phyloP scores from a whole-genome alignment of 1,140 invertebrate genomes.

The Pachypsylla venusta region DNA sequence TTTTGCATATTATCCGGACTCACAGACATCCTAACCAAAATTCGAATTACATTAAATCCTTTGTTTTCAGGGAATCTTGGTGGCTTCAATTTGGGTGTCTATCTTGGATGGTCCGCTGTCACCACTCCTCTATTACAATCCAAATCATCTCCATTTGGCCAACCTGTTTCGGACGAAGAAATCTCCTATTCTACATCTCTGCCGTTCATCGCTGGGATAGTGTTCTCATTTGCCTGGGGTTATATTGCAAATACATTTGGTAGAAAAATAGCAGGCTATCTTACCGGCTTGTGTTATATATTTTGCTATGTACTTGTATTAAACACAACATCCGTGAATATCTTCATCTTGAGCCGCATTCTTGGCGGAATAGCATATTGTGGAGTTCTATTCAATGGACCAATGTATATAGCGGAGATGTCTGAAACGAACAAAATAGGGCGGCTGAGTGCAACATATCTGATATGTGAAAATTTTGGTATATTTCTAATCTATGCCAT shows the following conservation, averaged over 20 bases:
- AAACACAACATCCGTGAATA: background rate
- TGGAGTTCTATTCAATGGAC: background rate
- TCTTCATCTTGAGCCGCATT: background rate
- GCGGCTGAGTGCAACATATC: background rate
- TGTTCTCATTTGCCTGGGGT: background rate
- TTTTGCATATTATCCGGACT: too few relatives aligned
- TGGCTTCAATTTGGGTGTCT: background rate
- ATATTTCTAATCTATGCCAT: background rate
- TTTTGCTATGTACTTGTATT: background rate
- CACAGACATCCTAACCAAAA: too few relatives aligned
- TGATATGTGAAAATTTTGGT: background rate
- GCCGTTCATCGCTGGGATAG: background rate
- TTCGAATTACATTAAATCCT: too few relatives aligned
- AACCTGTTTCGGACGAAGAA: background rate
- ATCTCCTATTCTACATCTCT: conserved; percentile 1
- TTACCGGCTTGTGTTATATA: background rate
- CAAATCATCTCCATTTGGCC: background rate
- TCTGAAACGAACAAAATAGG: background rate
- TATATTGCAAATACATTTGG: conserved; percentile 1
- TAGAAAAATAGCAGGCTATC: background rate
- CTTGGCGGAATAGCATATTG: background rate
- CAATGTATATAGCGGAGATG: background rate
- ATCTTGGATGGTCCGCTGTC: background rate
- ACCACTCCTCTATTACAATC: background rate
- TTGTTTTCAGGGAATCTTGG: background rate